These are phyloP conservation scores for Leptopilina drosophilae DNA, from an alignment of 2,888 invertebrate genomes.

Conservation along the genomic window DNA sequence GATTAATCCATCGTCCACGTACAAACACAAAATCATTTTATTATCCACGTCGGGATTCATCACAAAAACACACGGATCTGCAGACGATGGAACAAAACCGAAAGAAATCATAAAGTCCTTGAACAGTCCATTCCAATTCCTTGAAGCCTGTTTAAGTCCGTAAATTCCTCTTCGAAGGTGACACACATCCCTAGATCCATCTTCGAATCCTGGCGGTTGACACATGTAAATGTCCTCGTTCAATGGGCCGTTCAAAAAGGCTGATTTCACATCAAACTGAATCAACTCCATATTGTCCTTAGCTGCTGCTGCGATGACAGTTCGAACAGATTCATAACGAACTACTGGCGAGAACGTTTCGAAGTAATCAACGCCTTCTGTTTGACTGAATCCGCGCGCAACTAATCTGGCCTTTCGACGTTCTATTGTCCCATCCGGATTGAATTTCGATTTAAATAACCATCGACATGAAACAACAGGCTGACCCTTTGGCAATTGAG, in stretches of 20 bases:
- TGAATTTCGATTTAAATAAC: constrained; percentile 49
- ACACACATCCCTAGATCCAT: constrained; percentile 63
- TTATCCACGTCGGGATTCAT: constrained; percentile 13
- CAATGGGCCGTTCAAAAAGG: constrained; percentile 64
- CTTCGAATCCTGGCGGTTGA: constrained; percentile 67
- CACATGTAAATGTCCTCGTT: constrained; percentile 66
- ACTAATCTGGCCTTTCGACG: constrained; percentile 65
- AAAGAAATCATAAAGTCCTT: constrained; percentile 47
- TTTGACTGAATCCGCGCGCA: constrained; percentile 60
- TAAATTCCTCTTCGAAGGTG: constrained; percentile 65
- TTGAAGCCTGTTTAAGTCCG: constrained; percentile 69
- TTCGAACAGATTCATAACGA: constrained; percentile 59
- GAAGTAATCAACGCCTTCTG: constrained; percentile 61
- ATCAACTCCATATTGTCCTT: constrained; percentile 53
- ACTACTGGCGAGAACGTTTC: constrained; percentile 67
- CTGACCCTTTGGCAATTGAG: constrained; percentile 9
- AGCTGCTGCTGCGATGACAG: constrained; percentile 59
- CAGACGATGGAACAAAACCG: constrained; percentile 6
- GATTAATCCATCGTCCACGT: constrained; percentile 54
- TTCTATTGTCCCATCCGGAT: constrained; percentile 54
- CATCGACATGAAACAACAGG: constrained; percentile 26
- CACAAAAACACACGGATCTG: constrained; percentile 65
- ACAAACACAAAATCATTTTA: constrained; percentile 45
- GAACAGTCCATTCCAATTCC: constrained; percentile 67
- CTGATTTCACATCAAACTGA: constrained; percentile 67